phyloP scores from a whole-genome alignment of 2,888 invertebrate species.

The Celastrina argiolus region DNA sequence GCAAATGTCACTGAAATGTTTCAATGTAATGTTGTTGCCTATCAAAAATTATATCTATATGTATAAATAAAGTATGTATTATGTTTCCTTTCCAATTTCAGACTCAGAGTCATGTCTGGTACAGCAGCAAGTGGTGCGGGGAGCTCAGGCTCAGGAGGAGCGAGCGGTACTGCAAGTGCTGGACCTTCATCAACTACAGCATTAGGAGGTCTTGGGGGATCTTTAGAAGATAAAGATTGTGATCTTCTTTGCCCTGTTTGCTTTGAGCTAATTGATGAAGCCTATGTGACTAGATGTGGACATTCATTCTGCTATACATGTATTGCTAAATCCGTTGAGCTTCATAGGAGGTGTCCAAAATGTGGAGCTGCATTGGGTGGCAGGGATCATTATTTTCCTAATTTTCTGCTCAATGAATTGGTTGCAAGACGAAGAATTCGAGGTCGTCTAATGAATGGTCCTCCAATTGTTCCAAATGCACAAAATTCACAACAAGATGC shows the following conservation, averaged over 20 bases:
- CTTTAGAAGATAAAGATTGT: constrained; percentile 80
- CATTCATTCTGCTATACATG: constrained; percentile 94
- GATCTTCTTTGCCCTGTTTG: constrained; percentile 86
- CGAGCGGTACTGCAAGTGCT: background rate
- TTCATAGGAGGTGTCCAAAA: constrained; percentile 85
- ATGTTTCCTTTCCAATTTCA: background rate
- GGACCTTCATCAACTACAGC: constrained; percentile 35
- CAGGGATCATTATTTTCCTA: constrained; percentile 88
- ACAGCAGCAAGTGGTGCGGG: constrained; percentile 58
- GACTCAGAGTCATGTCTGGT: constrained; percentile 48
- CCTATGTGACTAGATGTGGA: constrained; percentile 94
- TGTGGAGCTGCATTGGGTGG: constrained; percentile 85
- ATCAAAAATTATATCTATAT: background rate
- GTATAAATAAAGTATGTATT: too few relatives aligned
- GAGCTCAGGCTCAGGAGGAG: constrained; percentile 49
- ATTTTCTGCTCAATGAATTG: constrained; percentile 90
- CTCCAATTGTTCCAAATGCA: constrained; percentile 9
- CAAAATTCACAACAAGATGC: constrained; percentile 15
- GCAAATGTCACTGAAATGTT: too few relatives aligned
- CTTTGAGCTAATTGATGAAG: constrained; percentile 92
- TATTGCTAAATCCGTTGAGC: constrained; percentile 93
- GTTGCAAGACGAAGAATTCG: constrained; percentile 83
- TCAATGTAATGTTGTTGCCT: too few relatives aligned
- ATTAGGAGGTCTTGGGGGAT: constrained; percentile 80
- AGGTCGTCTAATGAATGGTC: constrained; percentile 33